Base-by-base conservation (phyloP, 2,888 invertebrate genomes). In the Clanis bilineata region DNA sequence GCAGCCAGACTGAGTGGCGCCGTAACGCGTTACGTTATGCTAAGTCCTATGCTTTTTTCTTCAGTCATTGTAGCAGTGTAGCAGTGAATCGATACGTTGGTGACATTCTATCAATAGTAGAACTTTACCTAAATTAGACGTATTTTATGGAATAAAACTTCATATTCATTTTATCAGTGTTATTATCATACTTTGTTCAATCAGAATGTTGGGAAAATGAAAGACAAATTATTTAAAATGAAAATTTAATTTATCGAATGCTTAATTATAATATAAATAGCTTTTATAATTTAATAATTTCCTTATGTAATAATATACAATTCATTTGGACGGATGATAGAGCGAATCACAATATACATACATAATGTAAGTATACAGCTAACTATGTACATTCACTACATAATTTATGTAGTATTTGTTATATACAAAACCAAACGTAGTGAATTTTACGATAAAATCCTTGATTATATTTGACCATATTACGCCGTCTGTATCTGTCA, bases 271-370 rank as follows among this genome's bases (percentile, higher is more conserved):
- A 72, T 77, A 83, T 84, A 85, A 85, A 85, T 83, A 84, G 63
- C 71, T 75, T 78, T 75, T 67, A 83, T 85, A 85, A 85, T 73
- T 85, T 80, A 82, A 74, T 79, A 77, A 80, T 77, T 82, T 82
- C 79, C 79, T 74, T 72, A 76, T 72, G 73, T 56, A 59, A 9
- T 71, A 68, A 75, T 65, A 59, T 74, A 75, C 74, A 76, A 66
- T 64, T 45, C 72, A 73, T 77, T 77, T 78, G 90, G 89, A 90
- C 86, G 88, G 86, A 80, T 51, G 32, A 32, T 32, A 63, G 73
- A 65, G 58, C 64, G 66, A 75, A 88, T 90, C 88, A 89, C 88
- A 83, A 86, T 83, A 87, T 78, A 90, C 88, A 66, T 90, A 91
- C 89, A 62, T 64, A 86, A 68, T 85, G 89, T 90, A 90, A 62